Evolutionary conservation across 2,888 invertebrate genomes (phyloP).

Genomic region (Polymixis flavicincta): DNA sequence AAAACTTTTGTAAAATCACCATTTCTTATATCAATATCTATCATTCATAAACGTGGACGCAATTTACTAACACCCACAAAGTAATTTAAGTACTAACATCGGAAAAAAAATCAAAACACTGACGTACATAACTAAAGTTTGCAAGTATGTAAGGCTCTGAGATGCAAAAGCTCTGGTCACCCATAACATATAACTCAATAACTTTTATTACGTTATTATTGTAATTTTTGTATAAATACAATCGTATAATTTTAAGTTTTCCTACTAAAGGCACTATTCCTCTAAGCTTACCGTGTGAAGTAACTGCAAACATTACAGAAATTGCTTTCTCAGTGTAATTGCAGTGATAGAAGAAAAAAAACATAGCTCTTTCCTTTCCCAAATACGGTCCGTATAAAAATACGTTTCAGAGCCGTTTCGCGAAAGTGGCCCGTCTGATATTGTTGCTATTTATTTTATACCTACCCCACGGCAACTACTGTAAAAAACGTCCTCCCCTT

Average conservation of each 20-base stretch:
- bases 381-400: conserved; percentile 64
- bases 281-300: not conserved
- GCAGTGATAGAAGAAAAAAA: conserved; percentile 58
- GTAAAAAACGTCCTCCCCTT: conserved; percentile 48
- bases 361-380: conserved; percentile 56
- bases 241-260: not conserved
- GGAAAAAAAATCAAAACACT: conserved; percentile 7
- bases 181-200: not conserved
- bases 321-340: conserved; percentile 54
- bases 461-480: conserved; percentile 49
- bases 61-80: not conserved
- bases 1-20: not conserved
- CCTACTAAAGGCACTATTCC: not conserved
- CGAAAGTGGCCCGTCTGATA: conserved; percentile 64
- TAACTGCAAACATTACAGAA: conserved; percentile 27
- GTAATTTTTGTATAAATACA: not conserved
- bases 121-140: not conserved
- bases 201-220: not conserved
- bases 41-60: not conserved
- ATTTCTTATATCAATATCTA: not conserved
- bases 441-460: conserved; percentile 68
- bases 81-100: conserved; percentile 7
- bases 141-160: not conserved
- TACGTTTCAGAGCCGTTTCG: conserved; percentile 62
- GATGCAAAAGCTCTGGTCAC: not conserved